Percentiles rank a stretch among this genome's conserved stretches.
phyloP scores from a whole-genome alignment of 2,113 vertebrate genomes.

The Muntiacus reevesi region DNA sequence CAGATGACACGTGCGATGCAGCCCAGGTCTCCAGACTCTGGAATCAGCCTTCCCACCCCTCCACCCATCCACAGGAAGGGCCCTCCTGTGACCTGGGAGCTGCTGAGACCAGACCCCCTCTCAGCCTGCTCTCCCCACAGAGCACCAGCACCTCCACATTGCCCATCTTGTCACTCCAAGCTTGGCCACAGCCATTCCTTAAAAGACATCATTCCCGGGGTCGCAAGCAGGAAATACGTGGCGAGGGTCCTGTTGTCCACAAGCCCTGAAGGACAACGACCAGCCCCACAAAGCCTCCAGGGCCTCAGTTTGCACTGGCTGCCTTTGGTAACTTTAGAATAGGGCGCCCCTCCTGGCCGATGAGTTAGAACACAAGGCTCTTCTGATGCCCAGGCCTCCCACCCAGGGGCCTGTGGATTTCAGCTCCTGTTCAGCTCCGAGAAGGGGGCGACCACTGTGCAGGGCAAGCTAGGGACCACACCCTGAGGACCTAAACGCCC shows the following conservation, averaged over 20 bases:
- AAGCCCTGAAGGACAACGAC: background rate
- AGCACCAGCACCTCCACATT: background rate
- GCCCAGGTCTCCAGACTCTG: background rate
- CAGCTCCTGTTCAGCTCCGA: background rate
- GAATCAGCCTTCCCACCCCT: background rate
- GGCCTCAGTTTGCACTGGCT: background rate
- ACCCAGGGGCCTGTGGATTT: background rate
- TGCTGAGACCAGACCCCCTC: background rate
- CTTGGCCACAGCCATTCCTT: background rate
- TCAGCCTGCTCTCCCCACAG: background rate
- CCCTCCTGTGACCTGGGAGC: background rate
- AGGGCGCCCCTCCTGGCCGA: conserved; percentile 24
- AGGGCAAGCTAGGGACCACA: background rate
- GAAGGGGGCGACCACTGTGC: too few relatives aligned
- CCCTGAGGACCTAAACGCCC: background rate
- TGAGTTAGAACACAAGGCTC: background rate
- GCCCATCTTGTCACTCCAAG: background rate
- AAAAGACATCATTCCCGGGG: background rate
- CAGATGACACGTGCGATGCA: background rate
- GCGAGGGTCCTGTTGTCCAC: background rate
- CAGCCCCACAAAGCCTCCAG: background rate
- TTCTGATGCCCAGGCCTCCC: background rate
- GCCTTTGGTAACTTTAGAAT: conserved; percentile 11
- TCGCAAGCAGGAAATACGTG: background rate
- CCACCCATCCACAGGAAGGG: background rate